Percentiles rank a stretch among this genome's conserved stretches.
Conservation (phyloP, 2,888 invertebrate species). For the Acleris sparsana region DNA sequence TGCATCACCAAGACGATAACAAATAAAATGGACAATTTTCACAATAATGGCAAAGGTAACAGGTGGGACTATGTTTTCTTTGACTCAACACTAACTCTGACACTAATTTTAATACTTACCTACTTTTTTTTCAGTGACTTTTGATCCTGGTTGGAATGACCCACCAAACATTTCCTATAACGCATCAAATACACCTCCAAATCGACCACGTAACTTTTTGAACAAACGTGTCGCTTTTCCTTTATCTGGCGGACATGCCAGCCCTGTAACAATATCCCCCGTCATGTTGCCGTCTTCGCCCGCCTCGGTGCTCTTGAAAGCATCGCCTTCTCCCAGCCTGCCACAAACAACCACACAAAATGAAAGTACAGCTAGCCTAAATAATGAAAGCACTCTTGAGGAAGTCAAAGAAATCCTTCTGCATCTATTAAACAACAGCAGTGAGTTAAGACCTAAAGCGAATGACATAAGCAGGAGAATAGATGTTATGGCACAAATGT, state of each 20-base stretch:
- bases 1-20: background rate
- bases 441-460: slow-evolving; percentile 69
- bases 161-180: slow-evolving; percentile 80
- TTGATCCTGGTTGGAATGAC: slow-evolving; percentile 84
- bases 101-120: background rate
- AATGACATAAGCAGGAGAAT: slow-evolving; percentile 82
- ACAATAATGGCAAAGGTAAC: slow-evolving; percentile 22
- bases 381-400: slow-evolving; percentile 58
- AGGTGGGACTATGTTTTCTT: background rate
- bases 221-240: slow-evolving; percentile 83
- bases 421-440: slow-evolving; percentile 61
- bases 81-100: background rate
- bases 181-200: slow-evolving; percentile 64
- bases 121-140: slow-evolving; percentile 57
- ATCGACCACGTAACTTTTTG: slow-evolving; percentile 72
- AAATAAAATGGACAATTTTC: slow-evolving; percentile 11
- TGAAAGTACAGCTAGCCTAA: slow-evolving; percentile 48
- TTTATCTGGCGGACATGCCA: slow-evolving; percentile 54
- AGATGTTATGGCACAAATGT: slow-evolving; percentile 81
- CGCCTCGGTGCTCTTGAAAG: slow-evolving; percentile 42
- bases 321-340: slow-evolving; percentile 39
- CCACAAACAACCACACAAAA: slow-evolving; percentile 19
- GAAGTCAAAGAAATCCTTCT: slow-evolving; percentile 67
- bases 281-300: slow-evolving; percentile 61
- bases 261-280: slow-evolving; percentile 42